Base-by-base conservation (phyloP, 2,888 invertebrate species). In the Dryococelus australis region DNA sequence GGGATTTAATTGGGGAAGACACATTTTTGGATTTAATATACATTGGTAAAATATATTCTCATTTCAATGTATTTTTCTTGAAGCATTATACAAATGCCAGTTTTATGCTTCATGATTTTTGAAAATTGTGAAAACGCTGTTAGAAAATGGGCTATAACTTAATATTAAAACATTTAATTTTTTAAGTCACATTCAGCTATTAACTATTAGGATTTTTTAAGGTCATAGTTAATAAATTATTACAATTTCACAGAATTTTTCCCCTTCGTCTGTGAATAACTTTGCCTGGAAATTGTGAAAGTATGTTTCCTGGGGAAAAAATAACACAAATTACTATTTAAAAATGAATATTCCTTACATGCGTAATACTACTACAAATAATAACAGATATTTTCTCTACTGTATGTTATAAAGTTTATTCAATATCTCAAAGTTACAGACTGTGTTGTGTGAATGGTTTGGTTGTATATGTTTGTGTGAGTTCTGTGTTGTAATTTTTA, bases 341-440 rank as follows among this genome's bases (percentile, higher is more conserved):
- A 65, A 65, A 65, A 24, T 65, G 16, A 65, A 24, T 65, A 65
- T 65, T 65, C 65, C 65, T 65, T 65, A 65, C 65, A n/a, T 65
- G n/a, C 65, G 16, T 65, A 65, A 65, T 9, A 24, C 65, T 65
- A 65, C 65, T 65, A 65, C 65, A 65, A 65, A 65, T 65, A 13
- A 65, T 65, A 65, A 65, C 65, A 65, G 8, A 65, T 65, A 65
- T 65, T 65, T 65, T 65, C 65, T 65, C 65, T 65, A 65, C 65
- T 65, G n/a, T 65, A 65, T 20, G n/a, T 65, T 65, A n/a, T 65
- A 65, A 65, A 65, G 20, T 65, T 65, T 65, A 65, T 65, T 65
- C n/a, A 65, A 65, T 65, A 16, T 16, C 65, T 20, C 65, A 65
- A 65, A 65, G 65, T 65, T 65, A 65, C 20, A 16, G n/a, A 65